Evolutionary conservation across 1,140 invertebrate genomes (phyloP).

Genomic region (Acyrthosiphon pisum): DNA sequence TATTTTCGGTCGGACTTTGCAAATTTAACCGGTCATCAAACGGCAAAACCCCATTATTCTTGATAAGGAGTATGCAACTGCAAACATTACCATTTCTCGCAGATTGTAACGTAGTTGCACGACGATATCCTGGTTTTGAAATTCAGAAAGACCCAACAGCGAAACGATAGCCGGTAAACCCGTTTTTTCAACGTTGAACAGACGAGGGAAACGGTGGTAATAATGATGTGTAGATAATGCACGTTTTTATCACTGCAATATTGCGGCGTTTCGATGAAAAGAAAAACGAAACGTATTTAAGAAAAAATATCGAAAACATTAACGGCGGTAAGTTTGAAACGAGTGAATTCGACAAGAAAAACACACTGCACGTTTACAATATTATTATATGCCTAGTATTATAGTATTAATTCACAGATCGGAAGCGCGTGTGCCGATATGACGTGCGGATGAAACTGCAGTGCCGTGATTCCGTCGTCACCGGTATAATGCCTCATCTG

Average conservation of each 20-base stretch:
- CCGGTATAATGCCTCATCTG: neutral
- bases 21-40: neutral
- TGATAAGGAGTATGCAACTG: neutral
- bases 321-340: neutral
- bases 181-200: neutral
- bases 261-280: neutral
- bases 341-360: neutral
- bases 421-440: neutral
- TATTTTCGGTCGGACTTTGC: neutral
- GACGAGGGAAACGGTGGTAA: neutral
- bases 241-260: neutral
- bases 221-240: neutral
- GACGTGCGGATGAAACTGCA: neutral
- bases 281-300: neutral
- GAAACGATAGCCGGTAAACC: neutral
- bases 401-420: neutral
- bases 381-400: neutral
- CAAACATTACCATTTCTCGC: slow-evolving; percentile 32
- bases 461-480: neutral
- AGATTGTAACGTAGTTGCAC: slow-evolving; percentile 40
- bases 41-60: neutral
- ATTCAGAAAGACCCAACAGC: neutral
- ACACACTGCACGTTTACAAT: neutral
- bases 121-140: slow-evolving; percentile 40
- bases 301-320: neutral